These are phyloP conservation scores for Maccullochella peelii DNA, from an alignment of 2,113 vertebrate genomes.

Conservation along the genomic window DNA sequence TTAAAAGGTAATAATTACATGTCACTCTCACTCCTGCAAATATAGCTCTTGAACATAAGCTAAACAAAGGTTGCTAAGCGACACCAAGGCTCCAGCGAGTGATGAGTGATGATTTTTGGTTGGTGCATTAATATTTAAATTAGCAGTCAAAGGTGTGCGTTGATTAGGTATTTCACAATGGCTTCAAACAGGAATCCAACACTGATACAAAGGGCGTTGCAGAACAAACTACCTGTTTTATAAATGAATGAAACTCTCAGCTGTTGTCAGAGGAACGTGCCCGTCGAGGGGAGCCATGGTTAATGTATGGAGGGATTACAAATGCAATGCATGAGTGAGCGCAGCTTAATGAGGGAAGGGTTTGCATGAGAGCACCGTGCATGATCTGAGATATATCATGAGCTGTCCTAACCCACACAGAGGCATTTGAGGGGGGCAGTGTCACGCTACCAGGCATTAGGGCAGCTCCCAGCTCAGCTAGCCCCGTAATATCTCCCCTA, in stretches of 20 bases:
- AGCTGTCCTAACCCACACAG: conserved; percentile 45
- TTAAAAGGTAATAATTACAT: conserved; percentile 66
- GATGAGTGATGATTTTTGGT: conserved; percentile 56
- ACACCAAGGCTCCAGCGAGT: conserved; percentile 50
- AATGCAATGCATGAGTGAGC: conserved; percentile 48
- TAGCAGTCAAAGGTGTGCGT: conserved; percentile 41
- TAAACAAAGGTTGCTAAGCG: conserved; percentile 71
- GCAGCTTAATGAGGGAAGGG: conserved; percentile 53
- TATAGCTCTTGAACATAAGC: conserved; percentile 43
- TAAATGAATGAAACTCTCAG: conserved; percentile 41
- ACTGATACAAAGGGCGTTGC: neutral
- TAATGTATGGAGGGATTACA: conserved; percentile 61
- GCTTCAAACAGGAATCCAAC: conserved; percentile 19
- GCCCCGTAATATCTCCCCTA: conserved; percentile 27
- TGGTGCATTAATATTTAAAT: conserved; percentile 70
- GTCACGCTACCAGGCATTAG: conserved; percentile 66
- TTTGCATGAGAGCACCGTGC: conserved; percentile 61
- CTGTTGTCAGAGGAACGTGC: conserved; percentile 33
- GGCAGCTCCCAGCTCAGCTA: conserved; percentile 46
- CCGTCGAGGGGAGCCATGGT: conserved; percentile 20
- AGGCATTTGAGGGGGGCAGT: conserved; percentile 48
- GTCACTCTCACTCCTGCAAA: conserved; percentile 38
- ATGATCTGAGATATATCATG: conserved; percentile 65
- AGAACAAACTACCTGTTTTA: conserved; percentile 27
- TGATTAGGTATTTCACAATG: conserved; percentile 38